Evolutionary conservation across 2,797 vertebrate species (phyloP).

Genomic region (Enteromius afrohamiltoni): DNA sequence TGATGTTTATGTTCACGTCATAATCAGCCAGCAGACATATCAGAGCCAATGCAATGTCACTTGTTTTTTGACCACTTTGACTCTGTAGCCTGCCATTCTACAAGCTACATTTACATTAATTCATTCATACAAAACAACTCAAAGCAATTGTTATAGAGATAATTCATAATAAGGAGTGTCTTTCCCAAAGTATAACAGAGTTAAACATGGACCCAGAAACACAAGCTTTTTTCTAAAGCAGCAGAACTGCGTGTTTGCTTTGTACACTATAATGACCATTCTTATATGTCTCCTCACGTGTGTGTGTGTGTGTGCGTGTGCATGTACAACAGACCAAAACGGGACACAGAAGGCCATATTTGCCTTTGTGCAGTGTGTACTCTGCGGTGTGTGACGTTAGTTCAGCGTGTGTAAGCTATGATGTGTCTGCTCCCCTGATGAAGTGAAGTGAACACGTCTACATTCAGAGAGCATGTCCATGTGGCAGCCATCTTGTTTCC

Average conservation of each 20-base stretch:
- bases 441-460: conserved; percentile 67
- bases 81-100: not conserved
- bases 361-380: conserved; percentile 82
- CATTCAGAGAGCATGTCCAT: conserved; percentile 52
- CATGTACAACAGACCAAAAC: conserved; percentile 1
- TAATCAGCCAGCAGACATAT: not conserved
- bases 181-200: conserved; percentile 63
- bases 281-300: conserved; percentile 75
- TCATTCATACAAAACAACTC: not conserved
- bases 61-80: not conserved
- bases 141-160: not conserved
- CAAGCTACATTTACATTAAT: not conserved
- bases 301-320: conserved; percentile 17
- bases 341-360: conserved; percentile 72
- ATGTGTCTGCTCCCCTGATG: conserved; percentile 74
- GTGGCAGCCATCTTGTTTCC: conserved; percentile 45
- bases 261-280: conserved; percentile 73
- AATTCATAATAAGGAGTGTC: not conserved
- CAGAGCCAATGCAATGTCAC: not conserved
- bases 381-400: conserved; percentile 77
- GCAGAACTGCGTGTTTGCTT: conserved; percentile 72
- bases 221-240: conserved; percentile 24
- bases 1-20: not conserved
- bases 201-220: not conserved
- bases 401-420: conserved; percentile 80